Evolutionary conservation across 2,888 invertebrate species (phyloP).

Genomic region (Troilus luridus): DNA sequence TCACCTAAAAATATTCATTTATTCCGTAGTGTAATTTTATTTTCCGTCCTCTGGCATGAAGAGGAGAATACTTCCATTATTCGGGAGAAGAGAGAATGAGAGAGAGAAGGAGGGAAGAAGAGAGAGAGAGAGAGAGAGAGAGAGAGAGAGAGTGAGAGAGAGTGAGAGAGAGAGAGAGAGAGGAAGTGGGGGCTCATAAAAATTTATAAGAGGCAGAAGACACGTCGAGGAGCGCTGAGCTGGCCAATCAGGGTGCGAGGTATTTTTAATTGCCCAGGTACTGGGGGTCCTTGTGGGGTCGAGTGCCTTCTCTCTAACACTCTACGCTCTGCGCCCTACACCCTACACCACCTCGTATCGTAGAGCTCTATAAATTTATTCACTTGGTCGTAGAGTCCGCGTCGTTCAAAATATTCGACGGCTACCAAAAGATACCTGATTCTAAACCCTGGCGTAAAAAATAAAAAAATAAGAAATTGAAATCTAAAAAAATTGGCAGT

Average conservation of each 20-base stretch:
- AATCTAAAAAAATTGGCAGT: no score
- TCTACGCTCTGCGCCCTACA: not conserved
- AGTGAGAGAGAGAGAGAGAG: no score
- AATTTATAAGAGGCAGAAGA: slow-evolving; percentile 38
- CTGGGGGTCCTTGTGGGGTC: not conserved
- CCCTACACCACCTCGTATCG: no score
- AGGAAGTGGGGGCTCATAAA: not conserved
- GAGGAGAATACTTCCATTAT: slow-evolving; percentile 32
- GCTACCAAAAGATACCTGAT: not conserved
- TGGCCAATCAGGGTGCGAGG: slow-evolving; percentile 23
- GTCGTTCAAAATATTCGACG: not conserved
- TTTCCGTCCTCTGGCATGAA: slow-evolving; percentile 14
- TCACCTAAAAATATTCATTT: slow-evolving; percentile 16
- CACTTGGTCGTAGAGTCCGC: no score
- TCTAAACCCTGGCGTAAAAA: not conserved
- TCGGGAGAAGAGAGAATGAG: not conserved
- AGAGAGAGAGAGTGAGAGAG: no score
- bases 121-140: no score
- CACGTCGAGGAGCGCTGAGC: slow-evolving; percentile 30
- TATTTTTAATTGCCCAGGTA: slow-evolving; percentile 33
- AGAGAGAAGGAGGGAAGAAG: no score
- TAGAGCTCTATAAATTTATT: not conserved
- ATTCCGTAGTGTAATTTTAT: slow-evolving; percentile 25
- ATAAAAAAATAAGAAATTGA: no score
- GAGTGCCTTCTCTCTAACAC: not conserved